Conservation (phyloP, 92 coral and sea anemone genomes). For the Heteractis magnifica region DNA sequence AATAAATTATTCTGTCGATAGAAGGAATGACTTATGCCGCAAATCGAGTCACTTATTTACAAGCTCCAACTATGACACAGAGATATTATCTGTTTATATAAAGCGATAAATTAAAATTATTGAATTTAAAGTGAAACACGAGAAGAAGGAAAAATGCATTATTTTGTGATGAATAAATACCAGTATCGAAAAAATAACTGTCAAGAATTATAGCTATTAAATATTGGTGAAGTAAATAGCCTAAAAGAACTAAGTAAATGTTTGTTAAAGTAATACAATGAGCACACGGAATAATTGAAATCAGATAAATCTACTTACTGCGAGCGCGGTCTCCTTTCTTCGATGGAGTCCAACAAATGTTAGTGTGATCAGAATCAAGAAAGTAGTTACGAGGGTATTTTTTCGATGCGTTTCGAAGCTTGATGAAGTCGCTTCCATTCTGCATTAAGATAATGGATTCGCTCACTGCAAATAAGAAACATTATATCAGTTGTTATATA, state of each 20-base stretch:
- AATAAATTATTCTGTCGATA: background rate
- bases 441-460: constrained; percentile 73
- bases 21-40: background rate
- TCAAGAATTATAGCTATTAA: too few species aligned
- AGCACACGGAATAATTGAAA: background rate
- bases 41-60: background rate
- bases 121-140: too few species aligned
- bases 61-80: background rate
- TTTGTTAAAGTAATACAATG: too few species aligned
- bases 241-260: background rate
- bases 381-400: constrained; percentile 65
- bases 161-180: too few species aligned
- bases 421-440: constrained; percentile 61
- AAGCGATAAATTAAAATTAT: too few species aligned
- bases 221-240: background rate
- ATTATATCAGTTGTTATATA: background rate
- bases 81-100: too few species aligned
- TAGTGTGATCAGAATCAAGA: constrained; percentile 51
- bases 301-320: constrained; percentile 47
- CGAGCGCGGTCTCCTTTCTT: constrained; percentile 76
- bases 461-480: constrained; percentile 43
- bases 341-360: constrained; percentile 74
- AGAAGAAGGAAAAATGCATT: too few species aligned
- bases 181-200: too few species aligned
- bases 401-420: constrained; percentile 71